A percentile compares a stretch with the other conserved stretches of the same genome.
Conservation (phyloP, 2,888 invertebrate genomes). For the Amblyteles armatorius region DNA sequence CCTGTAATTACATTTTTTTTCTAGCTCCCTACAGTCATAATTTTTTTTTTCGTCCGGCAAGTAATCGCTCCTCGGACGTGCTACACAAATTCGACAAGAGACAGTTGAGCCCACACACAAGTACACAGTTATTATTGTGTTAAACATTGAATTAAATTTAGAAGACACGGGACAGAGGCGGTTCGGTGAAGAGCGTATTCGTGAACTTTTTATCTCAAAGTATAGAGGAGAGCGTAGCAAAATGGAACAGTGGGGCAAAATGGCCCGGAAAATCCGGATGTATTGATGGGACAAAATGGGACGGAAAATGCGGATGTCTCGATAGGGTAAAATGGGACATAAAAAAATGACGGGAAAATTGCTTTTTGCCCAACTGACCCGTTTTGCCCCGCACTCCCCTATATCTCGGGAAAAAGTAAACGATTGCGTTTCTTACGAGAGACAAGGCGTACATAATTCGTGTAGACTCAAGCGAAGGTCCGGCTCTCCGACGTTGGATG, state of each 20-base stretch:
- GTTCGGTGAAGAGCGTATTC: slow-evolving; percentile 19
- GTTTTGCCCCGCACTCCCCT: neutral
- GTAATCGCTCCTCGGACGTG: slow-evolving; percentile 1
- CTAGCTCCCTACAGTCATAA: neutral
- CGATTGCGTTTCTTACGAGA: slow-evolving; percentile 22
- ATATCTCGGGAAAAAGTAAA: slow-evolving; percentile 3
- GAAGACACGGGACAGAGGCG: slow-evolving; percentile 37
- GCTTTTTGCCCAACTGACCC: no score
- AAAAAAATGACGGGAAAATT: no score
- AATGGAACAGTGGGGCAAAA: neutral
- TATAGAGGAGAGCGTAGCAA: neutral
- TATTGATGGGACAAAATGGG: no score
- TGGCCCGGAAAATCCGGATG: no score
- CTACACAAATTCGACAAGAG: slow-evolving; percentile 16
- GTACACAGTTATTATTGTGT: slow-evolving; percentile 60
- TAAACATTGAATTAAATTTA: slow-evolving; percentile 54
- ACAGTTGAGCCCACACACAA: slow-evolving; percentile 41
- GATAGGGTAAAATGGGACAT: no score
- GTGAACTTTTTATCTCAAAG: neutral
- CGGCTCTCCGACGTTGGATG: slow-evolving; percentile 46
- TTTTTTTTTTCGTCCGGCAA: slow-evolving; percentile 7
- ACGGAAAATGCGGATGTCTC: no score
- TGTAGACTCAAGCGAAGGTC: slow-evolving; percentile 55
- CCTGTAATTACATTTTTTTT: slow-evolving; percentile 15
- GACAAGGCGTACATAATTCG: slow-evolving; percentile 49